Evolutionary conservation across 2,888 invertebrate species (phyloP).

Genomic region (Eueremaeus valkanovi): DNA sequence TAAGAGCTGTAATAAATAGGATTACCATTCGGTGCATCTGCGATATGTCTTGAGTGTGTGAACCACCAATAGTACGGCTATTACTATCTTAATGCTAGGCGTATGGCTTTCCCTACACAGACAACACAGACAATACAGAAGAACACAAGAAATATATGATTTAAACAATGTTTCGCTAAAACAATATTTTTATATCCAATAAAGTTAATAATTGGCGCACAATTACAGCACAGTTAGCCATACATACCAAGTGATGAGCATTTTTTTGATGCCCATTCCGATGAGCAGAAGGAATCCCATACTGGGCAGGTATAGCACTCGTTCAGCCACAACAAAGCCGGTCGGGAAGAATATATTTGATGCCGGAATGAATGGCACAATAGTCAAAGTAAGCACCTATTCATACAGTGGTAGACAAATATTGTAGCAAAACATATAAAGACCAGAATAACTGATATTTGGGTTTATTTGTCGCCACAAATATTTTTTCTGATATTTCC

Average conservation of each 20-base stretch:
- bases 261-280: conserved; percentile 48
- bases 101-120: conserved; percentile 10
- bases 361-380: conserved; percentile 54
- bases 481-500: conserved; percentile 25
- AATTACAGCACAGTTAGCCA: no score
- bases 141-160: background rate
- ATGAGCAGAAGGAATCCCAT: conserved; percentile 54
- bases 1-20: background rate
- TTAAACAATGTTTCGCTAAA: background rate
- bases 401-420: conserved; percentile 40
- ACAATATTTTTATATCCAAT: background rate
- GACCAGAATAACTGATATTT: background rate
- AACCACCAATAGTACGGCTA: conserved; percentile 22
- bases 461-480: background rate
- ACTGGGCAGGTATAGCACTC: conserved; percentile 55
- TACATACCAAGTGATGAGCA: conserved; percentile 19
- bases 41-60: conserved; percentile 22
- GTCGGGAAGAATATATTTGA: conserved; percentile 55
- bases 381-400: conserved; percentile 50
- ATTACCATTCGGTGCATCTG: conserved; percentile 33
- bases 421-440: background rate
- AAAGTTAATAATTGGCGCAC: background rate
- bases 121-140: no score
- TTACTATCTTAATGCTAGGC: conserved; percentile 17
- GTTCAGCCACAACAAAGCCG: conserved; percentile 56